Conservation (phyloP, 2,797 vertebrate species). For the Bufotes viridis region DNA sequence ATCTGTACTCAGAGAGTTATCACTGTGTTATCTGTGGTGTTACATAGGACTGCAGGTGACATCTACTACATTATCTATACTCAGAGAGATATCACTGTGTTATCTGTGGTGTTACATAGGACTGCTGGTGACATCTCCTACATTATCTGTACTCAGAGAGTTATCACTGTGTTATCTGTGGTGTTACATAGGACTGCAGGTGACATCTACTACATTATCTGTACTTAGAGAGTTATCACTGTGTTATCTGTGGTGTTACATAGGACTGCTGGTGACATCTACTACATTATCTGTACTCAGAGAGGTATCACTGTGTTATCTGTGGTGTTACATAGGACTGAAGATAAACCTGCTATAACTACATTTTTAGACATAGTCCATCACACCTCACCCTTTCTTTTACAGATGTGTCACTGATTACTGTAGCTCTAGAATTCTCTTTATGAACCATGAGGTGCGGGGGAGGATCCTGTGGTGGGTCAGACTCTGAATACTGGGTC, state of each 20-base stretch:
- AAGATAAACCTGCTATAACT: too few species aligned
- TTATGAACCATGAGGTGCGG: background rate
- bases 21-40: too few species aligned
- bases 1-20: too few species aligned
- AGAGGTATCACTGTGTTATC: too few species aligned
- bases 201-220: background rate
- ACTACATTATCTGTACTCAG: too few species aligned
- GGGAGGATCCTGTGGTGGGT: background rate
- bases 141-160: background rate
- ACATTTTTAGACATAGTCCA: too few species aligned
- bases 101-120: background rate
- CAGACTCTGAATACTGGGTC: background rate
- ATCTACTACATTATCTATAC: background rate
- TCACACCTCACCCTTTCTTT: background rate
- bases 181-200: background rate
- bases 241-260: too few species aligned
- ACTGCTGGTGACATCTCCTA: background rate
- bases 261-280: too few species aligned
- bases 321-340: too few species aligned
- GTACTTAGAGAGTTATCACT: too few species aligned
- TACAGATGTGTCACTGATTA: background rate
- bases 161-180: background rate
- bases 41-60: background rate
- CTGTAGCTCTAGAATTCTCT: background rate
- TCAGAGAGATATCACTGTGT: background rate